Percentiles rank a stretch among this genome's conserved stretches.
These are phyloP conservation scores for Falco columbarius DNA, from an alignment of 2,797 vertebrate species.

Conservation along the genomic window DNA sequence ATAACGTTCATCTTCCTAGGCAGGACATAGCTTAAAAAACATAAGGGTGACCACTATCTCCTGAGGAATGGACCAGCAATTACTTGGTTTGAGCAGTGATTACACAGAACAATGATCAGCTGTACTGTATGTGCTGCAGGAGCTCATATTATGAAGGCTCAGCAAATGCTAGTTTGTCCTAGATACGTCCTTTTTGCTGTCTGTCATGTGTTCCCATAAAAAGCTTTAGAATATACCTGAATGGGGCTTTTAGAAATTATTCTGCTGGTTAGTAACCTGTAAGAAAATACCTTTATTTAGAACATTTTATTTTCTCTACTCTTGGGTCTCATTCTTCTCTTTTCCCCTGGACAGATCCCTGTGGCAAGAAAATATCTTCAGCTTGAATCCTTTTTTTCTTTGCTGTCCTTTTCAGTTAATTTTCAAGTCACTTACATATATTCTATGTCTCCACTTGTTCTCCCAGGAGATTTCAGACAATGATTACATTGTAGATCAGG, in stretches of 20 bases:
- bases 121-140: not conserved
- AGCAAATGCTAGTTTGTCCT: not conserved
- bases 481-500: not conserved
- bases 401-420: slow-evolving; percentile 33
- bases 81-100: not conserved
- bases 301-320: not conserved
- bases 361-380: not conserved
- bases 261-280: not conserved
- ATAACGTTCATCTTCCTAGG: not conserved
- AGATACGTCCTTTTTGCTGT: not conserved
- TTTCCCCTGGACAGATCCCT: not conserved
- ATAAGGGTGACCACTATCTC: not conserved
- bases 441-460: not conserved
- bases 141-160: not conserved
- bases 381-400: not conserved
- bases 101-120: not conserved
- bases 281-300: not conserved
- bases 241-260: slow-evolving; percentile 27
- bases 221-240: slow-evolving; percentile 6
- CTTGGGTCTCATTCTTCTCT: not conserved
- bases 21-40: not conserved
- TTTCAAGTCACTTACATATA: slow-evolving; percentile 15
- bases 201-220: not conserved
- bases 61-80: not conserved
- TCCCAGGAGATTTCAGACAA: not conserved